Evolutionary conservation across 1,140 invertebrate species (phyloP), one percentile per base, ranked within the genome.

Genomic region (Vollenhovia emeryi): DNA sequence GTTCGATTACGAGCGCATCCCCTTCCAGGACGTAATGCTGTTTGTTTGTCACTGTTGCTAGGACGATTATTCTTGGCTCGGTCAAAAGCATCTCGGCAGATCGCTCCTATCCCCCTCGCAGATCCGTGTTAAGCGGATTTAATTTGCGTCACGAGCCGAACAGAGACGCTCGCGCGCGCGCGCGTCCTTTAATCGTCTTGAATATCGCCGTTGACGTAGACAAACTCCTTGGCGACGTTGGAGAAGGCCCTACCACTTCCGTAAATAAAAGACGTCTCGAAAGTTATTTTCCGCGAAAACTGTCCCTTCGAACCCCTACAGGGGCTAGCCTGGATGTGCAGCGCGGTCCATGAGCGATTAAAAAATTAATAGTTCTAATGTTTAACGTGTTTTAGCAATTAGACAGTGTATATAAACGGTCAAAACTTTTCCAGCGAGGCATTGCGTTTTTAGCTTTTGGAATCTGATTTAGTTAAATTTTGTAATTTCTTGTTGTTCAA

Each of bases 71-170:
- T 82, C 50, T 59, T 64, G 48, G 11, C 21, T 57, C 36, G 78
- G 27, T 73, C 78, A 43, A 71, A 71, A 82, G 78, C 78, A 24
- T 45, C 66, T 73, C 78, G 60, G 43, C 36, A 73, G 69, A 82
- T 82, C 78, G 78, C 50, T 82, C 50, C 52, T 73, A 82, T 82
- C 68, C 66, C 45, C 50, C 50, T 82, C n/a, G 52, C 40, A 82
- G 66, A 73, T 73, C 66, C 36, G 78, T 21, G 50, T 82, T 82
- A 82, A 82, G 78, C 78, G 78, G 78, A 82, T 82, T 82, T 82
- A 82, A 82, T 82, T 82, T 82, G n/a, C 78, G 78, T 80, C 78
- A 80, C 78, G 66, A 57, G n/a, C n/a, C 50, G 78, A 71, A 45
- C 50, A 57, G 64, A 71, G 50, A 80, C 18, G 48, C 78, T 50